A percentile compares a stretch with the other conserved stretches of the same genome.
phyloP scores from a whole-genome alignment of 92 coral and sea anemone genomes.

The Galaxea fascicularis region DNA sequence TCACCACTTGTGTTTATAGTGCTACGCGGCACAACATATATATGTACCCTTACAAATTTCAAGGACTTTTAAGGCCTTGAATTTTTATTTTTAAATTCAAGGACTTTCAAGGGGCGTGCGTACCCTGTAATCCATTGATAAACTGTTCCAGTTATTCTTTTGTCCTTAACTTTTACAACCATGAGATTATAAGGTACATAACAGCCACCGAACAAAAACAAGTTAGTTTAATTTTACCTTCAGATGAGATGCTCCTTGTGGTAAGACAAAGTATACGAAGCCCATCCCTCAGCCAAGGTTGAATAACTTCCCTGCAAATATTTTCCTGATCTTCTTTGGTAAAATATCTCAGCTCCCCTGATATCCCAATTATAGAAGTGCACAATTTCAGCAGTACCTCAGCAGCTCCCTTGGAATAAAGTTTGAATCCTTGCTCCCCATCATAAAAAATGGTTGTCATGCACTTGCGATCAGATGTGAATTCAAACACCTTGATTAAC shows the following conservation, averaged over 20 bases:
- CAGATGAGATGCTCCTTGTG: slow-evolving; percentile 52
- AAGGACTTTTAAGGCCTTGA: too few species aligned
- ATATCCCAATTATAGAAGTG: slow-evolving; percentile 51
- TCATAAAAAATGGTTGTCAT: slow-evolving; percentile 86
- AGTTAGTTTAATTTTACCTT: background rate
- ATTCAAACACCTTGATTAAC: slow-evolving; percentile 82
- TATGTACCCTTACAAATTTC: too few species aligned
- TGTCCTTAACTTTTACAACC: too few species aligned
- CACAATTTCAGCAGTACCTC: slow-evolving; percentile 78
- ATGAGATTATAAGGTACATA: too few species aligned
- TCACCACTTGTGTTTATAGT: too few species aligned
- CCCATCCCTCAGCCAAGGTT: slow-evolving; percentile 77
- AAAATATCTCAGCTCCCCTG: slow-evolving; percentile 61
- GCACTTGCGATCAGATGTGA: slow-evolving; percentile 85
- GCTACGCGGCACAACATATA: too few species aligned
- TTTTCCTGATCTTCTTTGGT: slow-evolving; percentile 70
- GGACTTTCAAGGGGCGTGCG: too few species aligned
- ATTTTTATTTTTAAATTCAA: too few species aligned
- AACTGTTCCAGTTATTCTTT: too few species aligned
- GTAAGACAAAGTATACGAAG: slow-evolving; percentile 77
- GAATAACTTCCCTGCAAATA: slow-evolving; percentile 66
- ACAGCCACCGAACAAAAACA: background rate
- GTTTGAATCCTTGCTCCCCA: slow-evolving; percentile 64
- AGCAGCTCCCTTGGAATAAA: slow-evolving; percentile 85
- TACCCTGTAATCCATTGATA: too few species aligned